Conservation (phyloP, 2,113 vertebrate species). For the Lynx canadensis region DNA sequence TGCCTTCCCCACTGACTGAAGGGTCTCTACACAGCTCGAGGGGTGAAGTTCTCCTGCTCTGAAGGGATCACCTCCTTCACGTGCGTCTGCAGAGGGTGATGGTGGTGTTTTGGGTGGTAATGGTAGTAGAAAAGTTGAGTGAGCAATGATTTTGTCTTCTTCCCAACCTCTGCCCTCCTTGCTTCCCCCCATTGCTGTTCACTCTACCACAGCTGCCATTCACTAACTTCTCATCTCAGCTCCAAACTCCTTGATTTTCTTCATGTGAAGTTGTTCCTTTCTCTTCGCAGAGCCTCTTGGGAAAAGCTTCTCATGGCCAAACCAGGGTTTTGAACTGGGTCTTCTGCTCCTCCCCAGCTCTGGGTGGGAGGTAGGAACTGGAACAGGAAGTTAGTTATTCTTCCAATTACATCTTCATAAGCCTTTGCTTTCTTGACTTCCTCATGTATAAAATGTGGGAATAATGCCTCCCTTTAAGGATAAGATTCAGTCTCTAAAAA, state of each 20-base stretch:
- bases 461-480: background rate
- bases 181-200: background rate
- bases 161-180: background rate
- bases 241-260: background rate
- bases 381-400: background rate
- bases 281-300: background rate
- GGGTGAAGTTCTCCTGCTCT: background rate
- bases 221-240: background rate
- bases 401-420: background rate
- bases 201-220: accelerated
- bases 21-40: background rate
- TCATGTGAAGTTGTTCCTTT: background rate
- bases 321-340: background rate
- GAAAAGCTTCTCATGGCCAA: background rate
- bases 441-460: background rate
- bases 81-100: too few species aligned
- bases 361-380: background rate
- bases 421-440: background rate
- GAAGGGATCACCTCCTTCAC: background rate
- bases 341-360: background rate
- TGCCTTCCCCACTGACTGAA: too few species aligned
- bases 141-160: too few species aligned
- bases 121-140: background rate
- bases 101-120: background rate
- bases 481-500: background rate